A percentile compares a stretch with the other conserved stretches of the same genome.
These are phyloP conservation scores for Papilio elwesi DNA, from an alignment of 2,888 invertebrate genomes.

Conservation along the genomic window DNA sequence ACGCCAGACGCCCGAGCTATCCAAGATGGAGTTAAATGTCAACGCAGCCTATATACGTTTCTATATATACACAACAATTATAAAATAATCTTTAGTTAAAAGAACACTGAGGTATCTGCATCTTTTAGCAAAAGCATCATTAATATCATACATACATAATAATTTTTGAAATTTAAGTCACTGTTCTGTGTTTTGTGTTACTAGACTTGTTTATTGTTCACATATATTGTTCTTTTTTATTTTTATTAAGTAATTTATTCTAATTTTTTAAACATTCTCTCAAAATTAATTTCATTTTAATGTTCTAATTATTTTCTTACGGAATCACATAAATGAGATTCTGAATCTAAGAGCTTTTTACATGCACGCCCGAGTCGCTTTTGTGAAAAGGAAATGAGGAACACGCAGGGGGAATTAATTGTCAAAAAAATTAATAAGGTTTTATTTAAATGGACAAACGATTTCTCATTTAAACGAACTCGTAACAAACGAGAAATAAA, in stretches of 20 bases:
- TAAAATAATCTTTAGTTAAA: too few relatives aligned
- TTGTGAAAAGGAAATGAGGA: constrained; percentile 6
- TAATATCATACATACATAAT: too few relatives aligned
- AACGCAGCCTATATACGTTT: too few relatives aligned
- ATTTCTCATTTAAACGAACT: not conserved
- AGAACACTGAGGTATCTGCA: too few relatives aligned
- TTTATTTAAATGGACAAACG: constrained; percentile 2
- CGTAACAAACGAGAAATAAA: not conserved
- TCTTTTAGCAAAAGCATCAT: too few relatives aligned
- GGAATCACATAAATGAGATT: constrained; percentile 20
- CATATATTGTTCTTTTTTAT: too few relatives aligned
- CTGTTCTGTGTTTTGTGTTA: too few relatives aligned
- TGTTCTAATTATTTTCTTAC: constrained; percentile 20
- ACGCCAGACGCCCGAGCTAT: too few relatives aligned
- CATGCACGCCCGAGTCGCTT: not conserved
- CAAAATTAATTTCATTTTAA: constrained; percentile 3
- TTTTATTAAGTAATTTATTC: not conserved
- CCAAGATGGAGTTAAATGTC: too few relatives aligned
- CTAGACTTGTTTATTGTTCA: too few relatives aligned
- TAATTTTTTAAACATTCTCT: not conserved
- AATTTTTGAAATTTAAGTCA: too few relatives aligned
- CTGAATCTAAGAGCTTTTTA: constrained; percentile 6
- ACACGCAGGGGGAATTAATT: constrained; percentile 1
- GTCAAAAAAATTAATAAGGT: constrained; percentile 14
- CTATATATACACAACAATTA: too few relatives aligned